Evolutionary conservation across 1,140 invertebrate genomes (phyloP).

Genomic region (Macrotrachela quadricornifera): DNA sequence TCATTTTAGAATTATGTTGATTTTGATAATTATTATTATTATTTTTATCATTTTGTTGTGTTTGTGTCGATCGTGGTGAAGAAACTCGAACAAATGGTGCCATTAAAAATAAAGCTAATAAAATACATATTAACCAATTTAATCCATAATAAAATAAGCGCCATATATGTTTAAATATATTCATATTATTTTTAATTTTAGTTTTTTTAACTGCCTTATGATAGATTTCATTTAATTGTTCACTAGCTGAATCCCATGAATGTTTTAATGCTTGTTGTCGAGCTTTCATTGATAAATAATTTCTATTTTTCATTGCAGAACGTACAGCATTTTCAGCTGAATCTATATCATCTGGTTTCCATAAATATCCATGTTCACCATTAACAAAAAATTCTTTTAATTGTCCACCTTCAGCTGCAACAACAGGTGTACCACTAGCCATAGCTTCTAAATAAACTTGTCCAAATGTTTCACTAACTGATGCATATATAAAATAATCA

Average conservation of each 20-base stretch:
- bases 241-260: slow-evolving; percentile 2
- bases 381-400: slow-evolving; percentile 8
- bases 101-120: neutral
- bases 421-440: slow-evolving; percentile 4
- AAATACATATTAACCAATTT: neutral
- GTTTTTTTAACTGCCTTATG: no score
- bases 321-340: neutral
- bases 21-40: no score
- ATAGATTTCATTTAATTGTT: neutral
- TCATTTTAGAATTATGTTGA: no score
- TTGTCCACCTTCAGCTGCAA: slow-evolving; percentile 5
- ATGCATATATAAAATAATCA: slow-evolving; percentile 8
- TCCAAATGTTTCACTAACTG: slow-evolving; percentile 7
- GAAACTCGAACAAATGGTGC: neutral
- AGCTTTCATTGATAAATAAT: neutral
- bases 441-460: slow-evolving; percentile 10
- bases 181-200: neutral
- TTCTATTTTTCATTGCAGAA: neutral
- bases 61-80: no score
- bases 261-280: slow-evolving; percentile 5
- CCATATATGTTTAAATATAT: neutral
- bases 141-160: neutral
- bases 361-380: slow-evolving; percentile 6
- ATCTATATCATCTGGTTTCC: slow-evolving; percentile 2
- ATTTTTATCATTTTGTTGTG: no score